Evolutionary conservation across 2,888 invertebrate species (phyloP).

Genomic region (Ochropacha duplaris): DNA sequence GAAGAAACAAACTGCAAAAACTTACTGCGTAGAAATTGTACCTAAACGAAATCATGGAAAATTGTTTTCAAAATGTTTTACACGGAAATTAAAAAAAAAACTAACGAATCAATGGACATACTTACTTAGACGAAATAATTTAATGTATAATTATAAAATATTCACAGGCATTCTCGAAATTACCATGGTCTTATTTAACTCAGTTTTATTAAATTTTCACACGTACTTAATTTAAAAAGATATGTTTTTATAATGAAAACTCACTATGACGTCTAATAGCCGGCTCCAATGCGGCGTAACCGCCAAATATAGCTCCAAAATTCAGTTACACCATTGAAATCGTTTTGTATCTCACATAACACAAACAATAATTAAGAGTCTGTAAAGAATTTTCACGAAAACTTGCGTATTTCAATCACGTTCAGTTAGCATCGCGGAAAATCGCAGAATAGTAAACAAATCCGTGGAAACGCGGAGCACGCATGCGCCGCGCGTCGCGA

Average conservation of each 20-base stretch:
- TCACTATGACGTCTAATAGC: background rate
- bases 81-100: no score
- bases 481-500: constrained; percentile 46
- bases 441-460: constrained; percentile 29
- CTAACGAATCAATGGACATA: no score
- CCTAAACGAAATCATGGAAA: no score
- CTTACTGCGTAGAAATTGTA: no score
- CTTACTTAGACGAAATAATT: no score
- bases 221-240: no score
- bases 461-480: constrained; percentile 17
- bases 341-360: background rate
- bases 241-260: background rate
- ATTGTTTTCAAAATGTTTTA: no score
- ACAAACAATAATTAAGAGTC: background rate
- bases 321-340: background rate
- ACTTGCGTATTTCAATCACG: background rate
- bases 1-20: no score
- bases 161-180: no score
- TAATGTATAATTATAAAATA: no score
- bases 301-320: background rate
- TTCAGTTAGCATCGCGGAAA: background rate
- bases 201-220: no score
- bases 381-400: background rate
- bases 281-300: background rate
- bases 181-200: no score